These are phyloP conservation scores for Drosophila mayri DNA, from an alignment of 1,140 invertebrate genomes.

Conservation along the genomic window DNA sequence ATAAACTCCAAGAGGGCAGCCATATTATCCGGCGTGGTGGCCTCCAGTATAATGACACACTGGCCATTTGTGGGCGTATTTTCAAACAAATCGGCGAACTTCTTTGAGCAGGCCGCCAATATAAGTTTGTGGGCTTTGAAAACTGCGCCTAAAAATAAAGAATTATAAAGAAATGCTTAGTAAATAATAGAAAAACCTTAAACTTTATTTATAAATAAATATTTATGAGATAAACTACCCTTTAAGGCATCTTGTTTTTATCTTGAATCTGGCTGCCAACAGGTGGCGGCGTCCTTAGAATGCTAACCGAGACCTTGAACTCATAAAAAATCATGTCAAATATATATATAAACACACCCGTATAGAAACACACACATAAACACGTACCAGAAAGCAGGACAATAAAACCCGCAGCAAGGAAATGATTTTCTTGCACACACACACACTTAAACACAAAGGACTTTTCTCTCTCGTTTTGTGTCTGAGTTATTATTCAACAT, in stretches of 20 bases:
- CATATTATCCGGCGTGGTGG: conserved; percentile 94
- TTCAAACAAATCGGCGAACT: conserved; percentile 96
- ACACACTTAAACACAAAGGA: conserved; percentile 23
- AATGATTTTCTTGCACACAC: conserved; percentile 73
- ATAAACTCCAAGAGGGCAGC: conserved; percentile 95
- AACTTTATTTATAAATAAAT: too few relatives aligned
- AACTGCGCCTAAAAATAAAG: conserved; percentile 89
- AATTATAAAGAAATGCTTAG: background rate
- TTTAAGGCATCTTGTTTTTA: conserved; percentile 49
- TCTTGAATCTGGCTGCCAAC: conserved; percentile 48
- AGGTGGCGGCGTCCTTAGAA: conserved; percentile 65
- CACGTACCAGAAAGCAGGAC: conserved; percentile 47
- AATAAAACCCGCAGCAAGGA: conserved; percentile 75
- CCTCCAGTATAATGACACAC: conserved; percentile 94
- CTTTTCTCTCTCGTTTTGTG: conserved; percentile 20
- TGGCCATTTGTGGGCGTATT: conserved; percentile 93
- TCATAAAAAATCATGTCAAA: conserved; percentile 81
- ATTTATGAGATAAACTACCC: background rate
- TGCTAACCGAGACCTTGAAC: conserved; percentile 78
- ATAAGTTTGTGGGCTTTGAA: conserved; percentile 96
- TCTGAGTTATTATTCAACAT: conserved; percentile 78
- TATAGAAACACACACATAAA: conserved; percentile 32
- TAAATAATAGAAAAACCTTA: too few relatives aligned
- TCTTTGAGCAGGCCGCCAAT: conserved; percentile 96
- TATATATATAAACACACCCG: conserved; percentile 22